These are phyloP conservation scores for Paratrypauchen microcephalus DNA, from an alignment of 2,797 vertebrate genomes.

Conservation along the genomic window DNA sequence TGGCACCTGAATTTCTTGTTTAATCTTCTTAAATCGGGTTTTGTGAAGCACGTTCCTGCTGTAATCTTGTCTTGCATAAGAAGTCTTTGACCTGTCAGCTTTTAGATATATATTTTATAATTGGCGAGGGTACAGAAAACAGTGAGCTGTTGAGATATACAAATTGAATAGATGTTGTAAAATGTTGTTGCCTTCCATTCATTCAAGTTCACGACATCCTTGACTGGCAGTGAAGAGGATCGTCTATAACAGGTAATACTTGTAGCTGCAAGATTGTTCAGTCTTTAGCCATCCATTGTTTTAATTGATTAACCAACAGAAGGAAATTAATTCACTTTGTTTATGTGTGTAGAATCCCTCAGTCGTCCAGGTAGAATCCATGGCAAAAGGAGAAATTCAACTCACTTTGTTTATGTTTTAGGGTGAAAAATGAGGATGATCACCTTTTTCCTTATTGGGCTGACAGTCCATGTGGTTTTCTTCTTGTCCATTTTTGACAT, in stretches of 20 bases:
- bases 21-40: slow-evolving; percentile 69
- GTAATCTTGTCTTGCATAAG: slow-evolving; percentile 27
- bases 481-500: slow-evolving; percentile 97
- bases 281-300: neutral
- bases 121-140: neutral
- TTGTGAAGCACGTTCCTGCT: slow-evolving; percentile 29
- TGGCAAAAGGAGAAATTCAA: too few species aligned
- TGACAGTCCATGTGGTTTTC: slow-evolving; percentile 91
- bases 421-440: slow-evolving; percentile 74
- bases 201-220: slow-evolving; percentile 20
- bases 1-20: slow-evolving; percentile 43
- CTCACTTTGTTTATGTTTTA: neutral
- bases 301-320: neutral
- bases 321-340: neutral
- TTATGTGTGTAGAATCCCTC: too few species aligned
- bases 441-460: slow-evolving; percentile 83
- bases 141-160: slow-evolving; percentile 4
- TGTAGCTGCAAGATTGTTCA: neutral
- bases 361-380: too few species aligned
- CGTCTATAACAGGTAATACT: slow-evolving; percentile 47
- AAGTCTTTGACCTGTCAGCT: neutral
- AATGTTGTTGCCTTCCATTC: slow-evolving; percentile 28
- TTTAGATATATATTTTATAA: slow-evolving; percentile 5
- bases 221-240: neutral
- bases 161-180: slow-evolving; percentile 6